phyloP scores from a whole-genome alignment of 2,888 invertebrate genomes.

The Lepetodrilus schrolli region DNA sequence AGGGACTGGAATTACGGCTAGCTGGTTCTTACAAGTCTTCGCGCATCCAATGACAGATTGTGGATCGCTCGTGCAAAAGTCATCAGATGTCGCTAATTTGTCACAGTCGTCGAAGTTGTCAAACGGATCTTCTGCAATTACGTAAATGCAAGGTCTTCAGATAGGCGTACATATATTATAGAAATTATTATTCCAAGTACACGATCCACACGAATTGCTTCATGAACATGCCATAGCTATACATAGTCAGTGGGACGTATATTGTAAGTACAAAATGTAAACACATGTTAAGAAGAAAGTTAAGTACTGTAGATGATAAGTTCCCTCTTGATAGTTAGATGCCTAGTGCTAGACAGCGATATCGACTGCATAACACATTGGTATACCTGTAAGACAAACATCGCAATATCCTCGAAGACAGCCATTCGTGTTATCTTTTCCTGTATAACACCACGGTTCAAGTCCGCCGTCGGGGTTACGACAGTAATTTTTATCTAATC shows the following conservation, averaged over 20 bases:
- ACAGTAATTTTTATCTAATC: constrained; percentile 29
- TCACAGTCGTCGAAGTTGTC: neutral
- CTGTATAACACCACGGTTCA: constrained; percentile 30
- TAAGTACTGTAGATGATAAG: too few relatives aligned
- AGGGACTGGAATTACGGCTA: neutral
- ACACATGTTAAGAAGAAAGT: too few relatives aligned
- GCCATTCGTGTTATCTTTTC: neutral
- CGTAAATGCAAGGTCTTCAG: too few relatives aligned
- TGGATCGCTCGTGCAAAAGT: neutral
- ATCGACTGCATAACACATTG: too few relatives aligned
- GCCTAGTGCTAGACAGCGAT: too few relatives aligned
- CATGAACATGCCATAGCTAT: too few relatives aligned
- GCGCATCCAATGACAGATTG: neutral
- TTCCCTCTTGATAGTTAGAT: too few relatives aligned
- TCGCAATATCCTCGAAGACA: constrained; percentile 30
- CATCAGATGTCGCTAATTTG: neutral
- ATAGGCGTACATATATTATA: too few relatives aligned
- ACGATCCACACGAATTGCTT: too few relatives aligned
- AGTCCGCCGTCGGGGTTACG: constrained; percentile 24
- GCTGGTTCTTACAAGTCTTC: neutral
- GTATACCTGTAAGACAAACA: constrained; percentile 4
- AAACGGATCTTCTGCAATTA: neutral
- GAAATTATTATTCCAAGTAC: too few relatives aligned
- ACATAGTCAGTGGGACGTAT: too few relatives aligned
- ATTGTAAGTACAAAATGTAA: too few relatives aligned